phyloP scores from a whole-genome alignment of 2,797 vertebrate genomes.

The Pteronotus mesoamericanus region DNA sequence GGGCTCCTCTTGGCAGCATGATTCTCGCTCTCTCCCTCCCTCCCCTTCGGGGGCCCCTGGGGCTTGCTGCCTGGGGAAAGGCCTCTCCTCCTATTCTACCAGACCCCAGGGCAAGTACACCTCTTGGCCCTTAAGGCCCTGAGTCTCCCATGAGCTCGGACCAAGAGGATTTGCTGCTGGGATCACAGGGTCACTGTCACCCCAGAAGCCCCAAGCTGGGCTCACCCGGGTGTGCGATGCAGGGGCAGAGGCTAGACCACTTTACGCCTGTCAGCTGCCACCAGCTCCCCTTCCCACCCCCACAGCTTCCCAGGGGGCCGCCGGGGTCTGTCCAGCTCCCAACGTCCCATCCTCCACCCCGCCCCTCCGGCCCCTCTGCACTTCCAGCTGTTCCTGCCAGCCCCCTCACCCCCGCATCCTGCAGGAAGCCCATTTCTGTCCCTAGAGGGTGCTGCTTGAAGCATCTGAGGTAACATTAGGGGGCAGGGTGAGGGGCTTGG shows the following conservation, averaged over 20 bases:
- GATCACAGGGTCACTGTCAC: not conserved
- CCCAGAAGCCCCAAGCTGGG: not conserved
- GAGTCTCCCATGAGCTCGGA: not conserved
- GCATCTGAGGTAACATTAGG: not conserved
- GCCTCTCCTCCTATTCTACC: not conserved
- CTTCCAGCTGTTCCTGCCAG: not conserved
- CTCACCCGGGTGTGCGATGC: not conserved
- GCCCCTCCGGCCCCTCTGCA: not conserved
- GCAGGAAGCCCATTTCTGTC: not conserved
- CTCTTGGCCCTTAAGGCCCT: not conserved
- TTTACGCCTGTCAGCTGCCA: not conserved
- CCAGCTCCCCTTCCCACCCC: too few species aligned
- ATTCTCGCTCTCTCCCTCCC: not conserved
- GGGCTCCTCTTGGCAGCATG: accelerated
- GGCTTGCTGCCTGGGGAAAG: not conserved
- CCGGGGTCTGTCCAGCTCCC: not conserved
- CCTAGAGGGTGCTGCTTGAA: not conserved
- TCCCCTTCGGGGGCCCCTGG: not conserved
- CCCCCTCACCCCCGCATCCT: not conserved
- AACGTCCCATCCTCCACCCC: not conserved
- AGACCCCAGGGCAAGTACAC: too few species aligned
- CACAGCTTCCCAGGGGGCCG: not conserved
- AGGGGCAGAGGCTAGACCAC: not conserved
- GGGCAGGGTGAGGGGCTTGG: not conserved
- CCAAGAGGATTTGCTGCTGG: not conserved